phyloP scores from a whole-genome alignment of 2,113 vertebrate genomes.

The Sialia sialis region DNA sequence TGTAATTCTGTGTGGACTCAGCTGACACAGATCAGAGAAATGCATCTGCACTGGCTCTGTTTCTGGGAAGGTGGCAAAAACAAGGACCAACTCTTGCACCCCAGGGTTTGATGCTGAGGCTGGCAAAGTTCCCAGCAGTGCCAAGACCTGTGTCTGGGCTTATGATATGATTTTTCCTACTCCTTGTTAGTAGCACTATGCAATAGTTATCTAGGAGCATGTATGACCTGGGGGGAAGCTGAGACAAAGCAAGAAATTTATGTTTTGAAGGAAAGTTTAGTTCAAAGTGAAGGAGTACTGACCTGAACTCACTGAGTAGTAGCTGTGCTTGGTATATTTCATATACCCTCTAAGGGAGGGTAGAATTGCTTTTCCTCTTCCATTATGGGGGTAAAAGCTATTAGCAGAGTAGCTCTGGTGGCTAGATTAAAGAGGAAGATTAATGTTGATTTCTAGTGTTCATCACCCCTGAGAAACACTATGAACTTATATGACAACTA shows the following conservation, averaged over 20 bases:
- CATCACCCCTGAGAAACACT: not conserved
- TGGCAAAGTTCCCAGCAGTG: not conserved
- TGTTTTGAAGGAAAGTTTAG: not conserved
- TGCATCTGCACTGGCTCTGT: not conserved
- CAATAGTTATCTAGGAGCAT: not conserved
- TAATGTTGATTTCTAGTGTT: constrained; percentile 4
- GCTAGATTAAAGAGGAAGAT: constrained; percentile 31
- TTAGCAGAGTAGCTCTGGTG: not conserved
- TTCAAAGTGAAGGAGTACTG: not conserved
- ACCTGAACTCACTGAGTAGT: not conserved
- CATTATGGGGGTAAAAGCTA: not conserved
- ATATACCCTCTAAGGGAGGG: not conserved
- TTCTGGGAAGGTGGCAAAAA: not conserved
- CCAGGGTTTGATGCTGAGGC: not conserved
- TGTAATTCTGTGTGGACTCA: not conserved
- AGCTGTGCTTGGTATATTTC: not conserved
- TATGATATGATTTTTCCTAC: not conserved
- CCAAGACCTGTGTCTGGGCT: not conserved
- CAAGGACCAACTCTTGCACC: not conserved
- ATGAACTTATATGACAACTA: not conserved
- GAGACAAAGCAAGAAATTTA: not conserved
- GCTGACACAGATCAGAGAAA: not conserved
- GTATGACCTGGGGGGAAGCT: not conserved
- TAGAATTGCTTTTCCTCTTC: not conserved
- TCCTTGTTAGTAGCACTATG: not conserved